Percentiles rank a stretch among this genome's conserved stretches.
phyloP scores from a whole-genome alignment of 1,140 invertebrate species.

The Drosophila elegans region DNA sequence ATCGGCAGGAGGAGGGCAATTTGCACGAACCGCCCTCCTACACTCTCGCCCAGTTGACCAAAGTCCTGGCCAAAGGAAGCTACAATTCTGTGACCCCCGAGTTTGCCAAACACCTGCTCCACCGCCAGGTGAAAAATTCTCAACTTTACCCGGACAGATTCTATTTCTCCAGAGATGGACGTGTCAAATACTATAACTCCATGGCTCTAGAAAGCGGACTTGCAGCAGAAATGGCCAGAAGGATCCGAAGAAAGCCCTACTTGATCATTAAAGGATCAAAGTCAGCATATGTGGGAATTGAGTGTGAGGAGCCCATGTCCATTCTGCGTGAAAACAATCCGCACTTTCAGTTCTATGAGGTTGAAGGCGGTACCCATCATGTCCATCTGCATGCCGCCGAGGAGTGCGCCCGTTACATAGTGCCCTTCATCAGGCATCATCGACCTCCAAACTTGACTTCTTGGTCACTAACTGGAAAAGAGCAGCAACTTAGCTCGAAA shows the following conservation, averaged over 20 bases:
- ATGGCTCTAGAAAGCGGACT: slow-evolving; percentile 21
- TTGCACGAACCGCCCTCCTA: slow-evolving; percentile 86
- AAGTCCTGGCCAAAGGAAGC: slow-evolving; percentile 85
- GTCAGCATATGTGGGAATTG: slow-evolving; percentile 11
- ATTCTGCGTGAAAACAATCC: slow-evolving; percentile 85
- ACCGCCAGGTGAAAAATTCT: slow-evolving; percentile 86
- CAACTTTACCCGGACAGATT: slow-evolving; percentile 86
- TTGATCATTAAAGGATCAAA: slow-evolving; percentile 59
- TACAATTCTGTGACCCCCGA: slow-evolving; percentile 86
- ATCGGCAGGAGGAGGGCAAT: slow-evolving; percentile 26
- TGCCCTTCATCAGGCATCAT: slow-evolving; percentile 85
- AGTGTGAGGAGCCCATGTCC: slow-evolving; percentile 85
- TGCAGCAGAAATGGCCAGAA: slow-evolving; percentile 33
- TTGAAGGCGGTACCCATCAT: slow-evolving; percentile 86
- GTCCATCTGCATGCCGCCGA: slow-evolving; percentile 89
- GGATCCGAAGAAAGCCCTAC: slow-evolving; percentile 58
- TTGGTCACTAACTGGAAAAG: slow-evolving; percentile 45
- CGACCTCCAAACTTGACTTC: slow-evolving; percentile 67
- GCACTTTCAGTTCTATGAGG: slow-evolving; percentile 87
- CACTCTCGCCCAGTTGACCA: slow-evolving; percentile 86
- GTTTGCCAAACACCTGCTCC: slow-evolving; percentile 86
- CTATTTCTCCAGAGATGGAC: slow-evolving; percentile 87
- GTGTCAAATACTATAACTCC: slow-evolving; percentile 83
- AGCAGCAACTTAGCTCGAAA: neutral
- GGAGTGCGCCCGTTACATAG: slow-evolving; percentile 86